These are phyloP conservation scores for Tetanocera ferruginea DNA, from an alignment of 2,888 invertebrate genomes.

Conservation along the genomic window DNA sequence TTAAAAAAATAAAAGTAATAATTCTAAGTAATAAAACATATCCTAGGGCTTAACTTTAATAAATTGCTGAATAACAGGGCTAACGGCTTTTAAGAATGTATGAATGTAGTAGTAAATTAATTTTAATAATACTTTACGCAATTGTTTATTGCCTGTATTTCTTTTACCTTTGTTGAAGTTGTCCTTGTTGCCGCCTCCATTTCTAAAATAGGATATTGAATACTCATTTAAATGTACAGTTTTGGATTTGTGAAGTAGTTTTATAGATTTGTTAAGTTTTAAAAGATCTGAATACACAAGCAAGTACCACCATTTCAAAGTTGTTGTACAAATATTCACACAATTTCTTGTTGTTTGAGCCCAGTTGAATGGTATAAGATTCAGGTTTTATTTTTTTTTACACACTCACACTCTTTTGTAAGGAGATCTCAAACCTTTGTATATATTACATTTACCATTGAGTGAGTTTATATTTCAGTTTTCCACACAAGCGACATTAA, in stretches of 20 bases:
- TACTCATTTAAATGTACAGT: conserved; percentile 66
- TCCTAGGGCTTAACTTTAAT: too few species aligned
- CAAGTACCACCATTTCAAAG: conserved; percentile 52
- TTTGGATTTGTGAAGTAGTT: conserved; percentile 41
- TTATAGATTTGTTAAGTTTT: conserved; percentile 28
- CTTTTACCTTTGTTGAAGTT: conserved; percentile 96
- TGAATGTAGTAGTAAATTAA: conserved; percentile 46
- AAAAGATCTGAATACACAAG: conserved; percentile 50
- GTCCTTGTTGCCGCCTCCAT: conserved; percentile 94
- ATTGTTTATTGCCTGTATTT: conserved; percentile 61
- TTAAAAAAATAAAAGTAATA: too few species aligned
- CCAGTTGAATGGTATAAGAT: not conserved
- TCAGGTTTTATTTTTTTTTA: not conserved
- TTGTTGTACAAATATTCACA: conserved; percentile 25
- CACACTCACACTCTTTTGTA: not conserved
- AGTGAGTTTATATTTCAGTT: conserved; percentile 7
- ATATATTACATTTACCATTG: not conserved
- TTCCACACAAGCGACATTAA: conserved; percentile 18
- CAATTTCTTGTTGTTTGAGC: not conserved
- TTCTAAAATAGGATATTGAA: conserved; percentile 74
- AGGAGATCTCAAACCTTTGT: conserved; percentile 13
- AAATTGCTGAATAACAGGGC: too few species aligned
- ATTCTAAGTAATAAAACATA: too few species aligned
- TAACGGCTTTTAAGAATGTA: not conserved
- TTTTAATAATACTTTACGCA: conserved; percentile 67